Evolutionary conservation across 2,888 invertebrate genomes (phyloP).

Genomic region (Drosophila paramelanica): DNA sequence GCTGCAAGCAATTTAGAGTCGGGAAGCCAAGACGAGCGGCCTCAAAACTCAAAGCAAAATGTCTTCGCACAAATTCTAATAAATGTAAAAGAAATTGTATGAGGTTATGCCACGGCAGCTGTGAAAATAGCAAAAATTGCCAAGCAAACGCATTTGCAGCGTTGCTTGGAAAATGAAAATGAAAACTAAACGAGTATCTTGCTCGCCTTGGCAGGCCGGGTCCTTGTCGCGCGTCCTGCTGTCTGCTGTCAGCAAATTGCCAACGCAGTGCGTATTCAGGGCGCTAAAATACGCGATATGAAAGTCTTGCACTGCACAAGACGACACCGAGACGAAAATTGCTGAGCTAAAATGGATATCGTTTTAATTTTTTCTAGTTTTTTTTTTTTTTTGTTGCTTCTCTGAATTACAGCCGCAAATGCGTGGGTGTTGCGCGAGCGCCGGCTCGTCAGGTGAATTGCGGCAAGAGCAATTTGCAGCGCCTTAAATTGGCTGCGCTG

Average conservation of each 20-base stretch:
- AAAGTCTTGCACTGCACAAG: slow-evolving; percentile 33
- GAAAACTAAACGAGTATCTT: slow-evolving; percentile 78
- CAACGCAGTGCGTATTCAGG: slow-evolving; percentile 65
- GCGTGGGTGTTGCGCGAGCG: slow-evolving; percentile 22
- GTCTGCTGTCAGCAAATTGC: slow-evolving; percentile 75
- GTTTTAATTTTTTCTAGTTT: slow-evolving; percentile 63
- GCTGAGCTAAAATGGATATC: slow-evolving; percentile 76
- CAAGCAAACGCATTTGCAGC: slow-evolving; percentile 69
- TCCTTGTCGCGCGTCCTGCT: slow-evolving; percentile 23
- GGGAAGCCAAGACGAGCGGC: slow-evolving; percentile 44
- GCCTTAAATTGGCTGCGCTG: slow-evolving; percentile 55
- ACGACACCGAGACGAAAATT: slow-evolving; percentile 60
- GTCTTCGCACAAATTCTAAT: slow-evolving; percentile 71
- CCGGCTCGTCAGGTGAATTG: slow-evolving; percentile 55
- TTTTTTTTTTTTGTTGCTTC: slow-evolving; percentile 14
- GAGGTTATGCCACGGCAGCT: slow-evolving; percentile 74
- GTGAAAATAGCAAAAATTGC: slow-evolving; percentile 72
- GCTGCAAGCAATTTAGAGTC: slow-evolving; percentile 52
- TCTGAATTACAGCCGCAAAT: slow-evolving; percentile 54
- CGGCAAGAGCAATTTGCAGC: slow-evolving; percentile 54
- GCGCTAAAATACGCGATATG: slow-evolving; percentile 40
- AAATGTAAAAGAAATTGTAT: slow-evolving; percentile 78
- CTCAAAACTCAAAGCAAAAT: slow-evolving; percentile 36
- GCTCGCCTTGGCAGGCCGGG: slow-evolving; percentile 27
- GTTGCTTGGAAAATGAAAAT: slow-evolving; percentile 66